A percentile compares a stretch with the other conserved stretches of the same genome.
phyloP scores from a whole-genome alignment of 2,888 invertebrate genomes.

The Acanthopleura granulata region DNA sequence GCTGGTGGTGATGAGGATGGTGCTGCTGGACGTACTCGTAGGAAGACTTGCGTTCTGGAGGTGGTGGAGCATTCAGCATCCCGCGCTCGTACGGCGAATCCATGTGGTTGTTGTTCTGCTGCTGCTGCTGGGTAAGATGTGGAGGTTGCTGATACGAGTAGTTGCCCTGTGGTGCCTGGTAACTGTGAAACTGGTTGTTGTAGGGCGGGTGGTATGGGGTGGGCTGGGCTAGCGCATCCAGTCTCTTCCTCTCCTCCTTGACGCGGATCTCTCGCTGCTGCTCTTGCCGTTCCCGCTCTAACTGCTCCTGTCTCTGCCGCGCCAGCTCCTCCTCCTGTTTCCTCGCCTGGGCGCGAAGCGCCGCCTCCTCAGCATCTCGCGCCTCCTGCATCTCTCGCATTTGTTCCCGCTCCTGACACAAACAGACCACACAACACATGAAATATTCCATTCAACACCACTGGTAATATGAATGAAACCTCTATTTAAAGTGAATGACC shows the following conservation, averaged over 20 bases:
- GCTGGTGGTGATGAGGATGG: constrained; percentile 17
- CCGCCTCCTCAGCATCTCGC: constrained; percentile 71
- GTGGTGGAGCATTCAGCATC: constrained; percentile 71
- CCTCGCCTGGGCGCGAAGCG: constrained; percentile 69
- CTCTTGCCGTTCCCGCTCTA: constrained; percentile 45
- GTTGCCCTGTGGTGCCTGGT: constrained; percentile 16
- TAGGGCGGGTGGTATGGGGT: constrained; percentile 5
- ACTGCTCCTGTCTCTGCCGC: constrained; percentile 46
- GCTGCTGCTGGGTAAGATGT: constrained; percentile 35
- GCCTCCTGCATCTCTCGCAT: constrained; percentile 65
- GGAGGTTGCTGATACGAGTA: constrained; percentile 40
- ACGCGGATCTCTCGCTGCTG: constrained; percentile 53
- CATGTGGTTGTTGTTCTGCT: constrained; percentile 7
- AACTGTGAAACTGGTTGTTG: constrained; percentile 29
- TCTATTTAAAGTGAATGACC: no score
- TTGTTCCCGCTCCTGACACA: constrained; percentile 57
- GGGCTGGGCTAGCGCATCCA: constrained; percentile 39
- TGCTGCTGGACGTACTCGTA: constrained; percentile 85
- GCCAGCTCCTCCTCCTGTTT: constrained; percentile 65
- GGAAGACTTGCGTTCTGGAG: constrained; percentile 90
- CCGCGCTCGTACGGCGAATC: neutral
- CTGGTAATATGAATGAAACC: no score
- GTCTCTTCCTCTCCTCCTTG: constrained; percentile 46
- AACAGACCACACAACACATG: constrained; percentile 12
- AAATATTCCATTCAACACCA: no score